Conservation (phyloP, 1,140 invertebrate species). For the Cydia strobilella region DNA sequence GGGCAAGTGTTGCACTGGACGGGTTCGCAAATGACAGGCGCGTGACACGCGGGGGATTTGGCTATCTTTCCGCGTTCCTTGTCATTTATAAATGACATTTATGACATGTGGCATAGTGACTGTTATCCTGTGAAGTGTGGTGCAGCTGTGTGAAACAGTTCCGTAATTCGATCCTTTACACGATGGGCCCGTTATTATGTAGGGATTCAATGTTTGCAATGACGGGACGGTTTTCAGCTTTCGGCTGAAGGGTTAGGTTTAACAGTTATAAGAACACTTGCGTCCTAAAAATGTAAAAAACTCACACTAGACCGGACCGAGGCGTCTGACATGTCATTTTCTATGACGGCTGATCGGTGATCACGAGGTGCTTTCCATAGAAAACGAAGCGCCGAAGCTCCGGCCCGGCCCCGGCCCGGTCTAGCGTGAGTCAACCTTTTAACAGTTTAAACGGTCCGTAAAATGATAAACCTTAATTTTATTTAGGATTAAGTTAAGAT, state of each 20-base stretch:
- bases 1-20: slow-evolving; percentile 17
- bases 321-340: no score
- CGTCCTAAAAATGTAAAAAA: background rate
- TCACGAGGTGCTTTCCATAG: no score
- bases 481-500: no score
- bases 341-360: no score
- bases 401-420: no score
- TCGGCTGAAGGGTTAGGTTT: background rate
- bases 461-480: no score
- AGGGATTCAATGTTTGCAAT: background rate
- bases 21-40: slow-evolving; percentile 9
- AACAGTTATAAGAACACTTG: background rate
- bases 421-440: no score
- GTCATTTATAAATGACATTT: background rate
- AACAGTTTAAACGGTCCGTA: no score
- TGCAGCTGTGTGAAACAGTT: background rate
- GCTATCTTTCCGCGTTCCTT: background rate
- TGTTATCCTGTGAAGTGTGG: background rate
- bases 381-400: no score
- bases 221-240: background rate
- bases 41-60: slow-evolving; percentile 7
- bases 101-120: background rate
- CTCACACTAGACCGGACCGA: no score
- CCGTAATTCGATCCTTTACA: background rate
- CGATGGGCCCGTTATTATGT: slow-evolving; percentile 3